Conservation (phyloP, 2,113 vertebrate species). For the Archocentrus centrarchus region DNA sequence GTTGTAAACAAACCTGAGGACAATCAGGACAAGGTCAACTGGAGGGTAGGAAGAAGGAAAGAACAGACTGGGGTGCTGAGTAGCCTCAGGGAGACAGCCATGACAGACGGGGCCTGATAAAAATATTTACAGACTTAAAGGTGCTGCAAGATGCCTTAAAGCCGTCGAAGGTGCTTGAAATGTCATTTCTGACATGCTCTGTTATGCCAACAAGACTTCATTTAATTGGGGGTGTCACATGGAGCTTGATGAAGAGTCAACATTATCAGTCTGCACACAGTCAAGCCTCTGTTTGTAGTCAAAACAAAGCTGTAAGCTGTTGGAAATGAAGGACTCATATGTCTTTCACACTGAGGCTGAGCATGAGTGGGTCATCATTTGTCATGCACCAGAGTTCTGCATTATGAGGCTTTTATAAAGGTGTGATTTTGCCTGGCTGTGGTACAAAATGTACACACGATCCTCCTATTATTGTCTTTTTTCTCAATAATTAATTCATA, state of each 20-base stretch:
- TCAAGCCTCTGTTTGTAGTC: constrained; percentile 25
- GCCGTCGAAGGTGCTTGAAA: not conserved
- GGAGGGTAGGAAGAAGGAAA: constrained; percentile 22
- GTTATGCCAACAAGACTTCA: constrained; percentile 30
- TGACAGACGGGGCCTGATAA: not conserved
- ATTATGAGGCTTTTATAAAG: not conserved
- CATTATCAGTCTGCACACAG: constrained; percentile 31
- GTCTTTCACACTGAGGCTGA: constrained; percentile 6
- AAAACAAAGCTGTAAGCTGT: constrained; percentile 46
- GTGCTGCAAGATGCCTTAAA: not conserved
- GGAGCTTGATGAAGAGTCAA: constrained; percentile 30
- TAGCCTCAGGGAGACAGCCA: not conserved
- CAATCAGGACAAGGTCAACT: constrained; percentile 42
- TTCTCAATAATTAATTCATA: not conserved
- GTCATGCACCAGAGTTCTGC: not conserved
- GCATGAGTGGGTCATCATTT: not conserved
- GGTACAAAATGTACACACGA: not conserved
- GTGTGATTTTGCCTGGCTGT: not conserved
- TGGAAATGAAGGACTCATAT: not conserved
- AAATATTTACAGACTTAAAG: not conserved
- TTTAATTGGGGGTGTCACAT: constrained; percentile 41
- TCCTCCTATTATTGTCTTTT: not conserved
- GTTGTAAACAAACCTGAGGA: constrained; percentile 56
- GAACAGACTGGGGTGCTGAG: constrained; percentile 11
- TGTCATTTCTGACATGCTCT: not conserved